Evolutionary conservation across 2,113 vertebrate species (phyloP).

Genomic region (Solenodon paradoxus): DNA sequence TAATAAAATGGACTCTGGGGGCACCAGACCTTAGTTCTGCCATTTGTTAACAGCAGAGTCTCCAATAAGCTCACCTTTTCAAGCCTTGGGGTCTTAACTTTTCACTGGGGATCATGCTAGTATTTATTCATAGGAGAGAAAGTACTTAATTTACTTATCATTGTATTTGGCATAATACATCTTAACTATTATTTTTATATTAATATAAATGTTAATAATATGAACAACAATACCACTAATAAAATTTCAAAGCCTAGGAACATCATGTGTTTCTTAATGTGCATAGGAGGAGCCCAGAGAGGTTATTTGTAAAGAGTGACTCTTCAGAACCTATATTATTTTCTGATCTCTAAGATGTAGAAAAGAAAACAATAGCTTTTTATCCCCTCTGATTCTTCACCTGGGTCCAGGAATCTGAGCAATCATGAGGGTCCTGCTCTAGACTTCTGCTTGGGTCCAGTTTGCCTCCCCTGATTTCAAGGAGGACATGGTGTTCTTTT

Average conservation of each 20-base stretch:
- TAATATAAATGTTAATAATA: not conserved
- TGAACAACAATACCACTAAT: not conserved
- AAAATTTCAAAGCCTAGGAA: slow-evolving; percentile 14
- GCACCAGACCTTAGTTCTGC: not conserved
- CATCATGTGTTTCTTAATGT: not conserved
- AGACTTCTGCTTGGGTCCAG: not conserved
- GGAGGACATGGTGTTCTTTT: not conserved
- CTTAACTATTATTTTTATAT: not conserved
- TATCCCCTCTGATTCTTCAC: not conserved
- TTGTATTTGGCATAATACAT: not conserved
- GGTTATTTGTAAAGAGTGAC: not conserved
- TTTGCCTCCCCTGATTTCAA: rapidly evolving
- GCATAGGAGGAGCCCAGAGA: not conserved
- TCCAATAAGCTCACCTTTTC: not conserved
- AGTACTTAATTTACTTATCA: slow-evolving; percentile 24
- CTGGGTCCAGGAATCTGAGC: not conserved
- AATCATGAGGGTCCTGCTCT: rapidly evolving
- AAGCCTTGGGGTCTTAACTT: not conserved
- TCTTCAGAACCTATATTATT: not conserved
- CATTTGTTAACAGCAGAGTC: not conserved
- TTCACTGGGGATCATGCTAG: not conserved
- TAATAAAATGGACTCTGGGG: not conserved
- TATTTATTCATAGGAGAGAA: not conserved
- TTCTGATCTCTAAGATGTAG: not conserved
- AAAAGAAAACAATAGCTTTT: not conserved